phyloP scores from a whole-genome alignment of 2,113 vertebrate species.

The Damaliscus lunatus region DNA sequence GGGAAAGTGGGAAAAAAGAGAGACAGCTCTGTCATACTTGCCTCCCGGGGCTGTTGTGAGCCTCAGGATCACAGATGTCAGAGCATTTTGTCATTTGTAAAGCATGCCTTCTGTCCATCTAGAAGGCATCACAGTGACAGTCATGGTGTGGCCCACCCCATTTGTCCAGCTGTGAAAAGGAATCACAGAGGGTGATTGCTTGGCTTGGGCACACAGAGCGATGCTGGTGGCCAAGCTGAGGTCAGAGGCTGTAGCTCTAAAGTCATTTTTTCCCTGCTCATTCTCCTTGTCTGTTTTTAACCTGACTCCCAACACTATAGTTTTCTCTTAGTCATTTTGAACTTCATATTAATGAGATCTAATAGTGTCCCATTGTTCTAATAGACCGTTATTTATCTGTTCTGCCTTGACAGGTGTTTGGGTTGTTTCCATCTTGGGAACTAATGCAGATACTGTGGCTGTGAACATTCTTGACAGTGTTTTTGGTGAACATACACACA shows the following conservation, averaged over 20 bases:
- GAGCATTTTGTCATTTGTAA: background rate
- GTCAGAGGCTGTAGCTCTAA: background rate
- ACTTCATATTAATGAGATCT: background rate
- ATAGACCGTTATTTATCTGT: background rate
- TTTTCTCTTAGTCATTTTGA: background rate
- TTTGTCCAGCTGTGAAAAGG: background rate
- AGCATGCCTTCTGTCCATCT: background rate
- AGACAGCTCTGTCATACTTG: background rate
- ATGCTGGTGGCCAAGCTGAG: background rate
- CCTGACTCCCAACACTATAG: background rate
- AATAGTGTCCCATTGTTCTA: background rate
- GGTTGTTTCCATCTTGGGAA: background rate
- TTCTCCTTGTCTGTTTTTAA: background rate
- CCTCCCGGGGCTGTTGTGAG: too few relatives aligned
- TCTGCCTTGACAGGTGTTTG: background rate
- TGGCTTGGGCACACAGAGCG: background rate
- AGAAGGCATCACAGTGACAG: background rate
- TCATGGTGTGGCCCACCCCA: too few relatives aligned
- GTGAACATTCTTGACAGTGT: background rate
- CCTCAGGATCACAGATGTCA: background rate
- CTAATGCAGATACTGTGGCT: background rate
- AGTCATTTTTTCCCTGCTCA: background rate
- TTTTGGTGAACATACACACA: background rate
- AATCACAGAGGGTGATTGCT: too few relatives aligned
- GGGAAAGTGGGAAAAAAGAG: background rate